Conservation (phyloP, 2,113 vertebrate genomes). For the Telmatochromis brichardi region DNA sequence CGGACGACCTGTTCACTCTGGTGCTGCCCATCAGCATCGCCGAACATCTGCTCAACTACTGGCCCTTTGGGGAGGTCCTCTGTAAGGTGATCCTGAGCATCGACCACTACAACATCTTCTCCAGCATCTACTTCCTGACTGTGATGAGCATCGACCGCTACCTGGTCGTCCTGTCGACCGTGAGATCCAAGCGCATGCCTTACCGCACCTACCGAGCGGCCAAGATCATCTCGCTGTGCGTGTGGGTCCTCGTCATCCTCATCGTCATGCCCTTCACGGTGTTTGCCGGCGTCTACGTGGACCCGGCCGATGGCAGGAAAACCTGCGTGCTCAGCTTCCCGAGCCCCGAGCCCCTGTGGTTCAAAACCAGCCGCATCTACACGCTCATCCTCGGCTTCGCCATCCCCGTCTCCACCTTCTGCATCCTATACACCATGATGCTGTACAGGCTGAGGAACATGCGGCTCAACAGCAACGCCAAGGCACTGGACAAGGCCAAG, state of each 20-base stretch:
- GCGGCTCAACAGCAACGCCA: slow-evolving; percentile 79
- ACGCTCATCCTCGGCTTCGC: slow-evolving; percentile 82
- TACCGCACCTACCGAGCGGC: slow-evolving; percentile 78
- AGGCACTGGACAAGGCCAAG: slow-evolving; percentile 86
- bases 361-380: slow-evolving; percentile 85
- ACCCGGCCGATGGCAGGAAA: slow-evolving; percentile 68
- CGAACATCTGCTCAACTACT: slow-evolving; percentile 81
- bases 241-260: slow-evolving; percentile 82
- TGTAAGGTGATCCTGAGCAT: slow-evolving; percentile 87
- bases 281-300: slow-evolving; percentile 77
- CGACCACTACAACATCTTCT: slow-evolving; percentile 90
- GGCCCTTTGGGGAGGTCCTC: slow-evolving; percentile 85
- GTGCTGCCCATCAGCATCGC: slow-evolving; percentile 85
- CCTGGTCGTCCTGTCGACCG: slow-evolving; percentile 80
- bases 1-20: slow-evolving; percentile 82
- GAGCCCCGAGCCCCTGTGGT: slow-evolving; percentile 79
- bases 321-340: slow-evolving; percentile 88
- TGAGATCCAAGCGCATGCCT: slow-evolving; percentile 77
- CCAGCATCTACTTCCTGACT: slow-evolving; percentile 86
- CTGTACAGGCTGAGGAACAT: slow-evolving; percentile 80
- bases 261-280: slow-evolving; percentile 82
- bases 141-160: slow-evolving; percentile 88
- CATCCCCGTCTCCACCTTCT: slow-evolving; percentile 84
- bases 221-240: slow-evolving; percentile 78
- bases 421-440: slow-evolving; percentile 82